Evolutionary conservation across 1,140 invertebrate genomes (phyloP).

Genomic region (Conus ventricosus): DNA sequence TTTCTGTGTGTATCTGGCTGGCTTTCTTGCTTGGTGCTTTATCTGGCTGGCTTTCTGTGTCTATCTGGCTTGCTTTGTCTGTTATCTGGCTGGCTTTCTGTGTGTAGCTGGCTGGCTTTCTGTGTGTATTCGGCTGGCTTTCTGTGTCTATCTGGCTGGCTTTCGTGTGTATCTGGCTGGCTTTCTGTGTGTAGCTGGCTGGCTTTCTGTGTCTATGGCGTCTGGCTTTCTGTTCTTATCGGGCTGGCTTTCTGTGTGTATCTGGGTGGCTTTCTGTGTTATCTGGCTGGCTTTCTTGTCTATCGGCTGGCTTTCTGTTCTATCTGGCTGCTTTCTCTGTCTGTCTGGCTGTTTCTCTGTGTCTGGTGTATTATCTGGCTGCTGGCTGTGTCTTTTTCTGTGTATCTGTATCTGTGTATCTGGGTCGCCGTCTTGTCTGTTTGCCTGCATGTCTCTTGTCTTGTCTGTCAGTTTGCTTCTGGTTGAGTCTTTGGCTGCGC

Average conservation of each 20-base stretch:
- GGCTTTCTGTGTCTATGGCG: not conserved
- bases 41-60: constrained; percentile 2
- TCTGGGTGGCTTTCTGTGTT: not conserved
- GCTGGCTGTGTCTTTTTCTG: not conserved
- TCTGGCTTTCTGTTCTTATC: not conserved
- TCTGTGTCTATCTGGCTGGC: too few species aligned
- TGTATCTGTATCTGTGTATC: not conserved
- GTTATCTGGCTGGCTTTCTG: not conserved
- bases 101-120: not conserved
- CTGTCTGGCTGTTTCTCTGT: not conserved
- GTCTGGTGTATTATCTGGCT: too few species aligned
- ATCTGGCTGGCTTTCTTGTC: not conserved
- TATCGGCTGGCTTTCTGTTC: not conserved
- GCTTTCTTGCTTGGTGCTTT: not conserved
- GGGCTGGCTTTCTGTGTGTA: too few species aligned
- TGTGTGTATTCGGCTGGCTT: not conserved
- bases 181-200: not conserved
- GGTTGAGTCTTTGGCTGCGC: too few species aligned
- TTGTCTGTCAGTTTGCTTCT: too few species aligned
- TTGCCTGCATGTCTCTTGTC: too few species aligned
- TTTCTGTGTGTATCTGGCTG: not conserved
- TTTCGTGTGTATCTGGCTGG: not conserved
- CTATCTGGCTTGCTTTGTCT: not conserved
- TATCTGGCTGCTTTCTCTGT: not conserved
- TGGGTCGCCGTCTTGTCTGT: too few species aligned